Base-by-base conservation (phyloP, 2,797 vertebrate genomes). In the Chaunax sp. region DNA sequence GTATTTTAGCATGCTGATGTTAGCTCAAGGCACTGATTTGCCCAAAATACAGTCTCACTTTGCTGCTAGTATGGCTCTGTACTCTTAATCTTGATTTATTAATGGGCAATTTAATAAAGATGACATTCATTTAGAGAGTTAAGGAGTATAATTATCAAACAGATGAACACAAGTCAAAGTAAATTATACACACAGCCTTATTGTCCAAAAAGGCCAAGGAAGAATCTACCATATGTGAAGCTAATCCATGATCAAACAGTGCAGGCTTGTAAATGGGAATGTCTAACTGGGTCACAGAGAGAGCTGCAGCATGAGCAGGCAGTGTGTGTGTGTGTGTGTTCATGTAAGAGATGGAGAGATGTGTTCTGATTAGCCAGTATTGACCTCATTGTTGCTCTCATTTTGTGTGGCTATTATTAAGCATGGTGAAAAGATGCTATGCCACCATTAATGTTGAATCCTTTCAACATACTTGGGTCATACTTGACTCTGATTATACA, bases 201-300 rank as follows among this genome's bases (percentile, higher is more conserved):
- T 4, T 66, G 19, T 54, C 30, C 38, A 40, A 40, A 40, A 40
- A 16, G 38, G 2, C 38, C 38, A 58, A 63, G 14, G 26, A 49
- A 67, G 64, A 77, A 44, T 75, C 30, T 69, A 66, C 45, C 25
- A 13, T 80, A 65, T 80, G 75, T 74, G 72, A 78, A 76, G 79
- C 63, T 89, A 86, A 85, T 92, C 89, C 75, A 92, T 91, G 92
- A 90, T 92, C 87, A 88, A 90, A 77, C 77, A 90, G 83, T 82
- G 70, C 79, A 82, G 76, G 82, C 81, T 84, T 81, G 77, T 76
- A 89, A 89, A 78, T 84, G 90, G 89, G 89, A 87, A 82, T 74
- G 80, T 81, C 70, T 87, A 95, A 93, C 82, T 94, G 84, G 94
- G 94, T 93, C 92, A 92, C 68, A 88, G 77, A 82, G 62, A 83